Conservation (phyloP, 2,888 invertebrate species). For the Diaphora mendica region DNA sequence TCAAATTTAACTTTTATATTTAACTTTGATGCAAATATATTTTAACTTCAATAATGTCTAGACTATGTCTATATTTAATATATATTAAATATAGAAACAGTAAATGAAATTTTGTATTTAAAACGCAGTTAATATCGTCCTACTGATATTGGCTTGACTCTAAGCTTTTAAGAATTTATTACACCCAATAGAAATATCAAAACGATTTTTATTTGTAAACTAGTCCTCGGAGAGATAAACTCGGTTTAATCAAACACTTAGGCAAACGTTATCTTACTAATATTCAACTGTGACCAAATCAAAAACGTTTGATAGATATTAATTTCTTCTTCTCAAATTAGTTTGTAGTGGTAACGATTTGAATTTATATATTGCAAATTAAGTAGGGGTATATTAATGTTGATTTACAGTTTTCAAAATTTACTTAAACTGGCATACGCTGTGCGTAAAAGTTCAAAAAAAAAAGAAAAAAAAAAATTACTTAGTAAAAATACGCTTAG, state of each 20-base stretch:
- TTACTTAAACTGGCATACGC: too few relatives aligned
- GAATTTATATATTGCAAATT: too few relatives aligned
- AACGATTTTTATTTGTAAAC: slow-evolving; percentile 57
- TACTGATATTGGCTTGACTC: neutral
- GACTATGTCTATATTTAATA: too few relatives aligned
- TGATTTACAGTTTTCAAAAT: too few relatives aligned
- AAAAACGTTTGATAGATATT: slow-evolving; percentile 42
- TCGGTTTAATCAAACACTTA: slow-evolving; percentile 53
- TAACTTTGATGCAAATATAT: neutral
- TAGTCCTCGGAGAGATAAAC: slow-evolving; percentile 53
- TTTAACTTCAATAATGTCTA: neutral
- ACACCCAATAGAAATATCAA: slow-evolving; percentile 46
- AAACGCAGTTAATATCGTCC: neutral
- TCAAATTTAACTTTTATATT: neutral
- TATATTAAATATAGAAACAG: neutral
- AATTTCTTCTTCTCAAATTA: slow-evolving; percentile 8
- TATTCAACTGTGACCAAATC: slow-evolving; percentile 37
- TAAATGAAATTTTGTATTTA: slow-evolving; percentile 2
- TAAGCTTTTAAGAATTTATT: slow-evolving; percentile 13
- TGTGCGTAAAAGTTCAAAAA: too few relatives aligned
- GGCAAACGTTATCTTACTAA: slow-evolving; percentile 29
- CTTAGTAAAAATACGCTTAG: too few relatives aligned
- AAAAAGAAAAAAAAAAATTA: too few relatives aligned
- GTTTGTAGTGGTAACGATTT: neutral
- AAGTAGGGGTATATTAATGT: too few relatives aligned